Evolutionary conservation across 2,113 vertebrate genomes (phyloP).

Genomic region (Indri indri): DNA sequence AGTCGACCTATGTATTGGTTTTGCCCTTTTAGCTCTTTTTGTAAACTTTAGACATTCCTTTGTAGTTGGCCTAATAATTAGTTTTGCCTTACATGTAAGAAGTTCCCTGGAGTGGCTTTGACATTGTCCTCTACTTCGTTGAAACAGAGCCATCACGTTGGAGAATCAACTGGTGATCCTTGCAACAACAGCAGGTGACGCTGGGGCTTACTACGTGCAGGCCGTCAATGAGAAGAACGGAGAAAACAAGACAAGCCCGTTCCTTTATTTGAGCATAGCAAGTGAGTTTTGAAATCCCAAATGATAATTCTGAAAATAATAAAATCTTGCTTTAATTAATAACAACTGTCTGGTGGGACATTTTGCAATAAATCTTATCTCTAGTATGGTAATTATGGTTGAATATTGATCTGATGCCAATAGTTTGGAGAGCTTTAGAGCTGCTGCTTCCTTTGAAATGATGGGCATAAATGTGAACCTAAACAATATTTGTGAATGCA

Average conservation of each 20-base stretch:
- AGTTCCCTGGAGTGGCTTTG: not conserved
- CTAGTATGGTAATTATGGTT: not conserved
- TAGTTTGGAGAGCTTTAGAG: not conserved
- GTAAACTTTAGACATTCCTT: fast-evolving
- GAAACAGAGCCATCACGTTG: slow-evolving; percentile 89
- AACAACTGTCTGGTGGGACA: fast-evolving
- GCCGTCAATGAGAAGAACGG: slow-evolving; percentile 93
- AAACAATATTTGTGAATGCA: not conserved
- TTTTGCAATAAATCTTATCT: too few relatives aligned
- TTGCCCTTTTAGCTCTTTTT: not conserved
- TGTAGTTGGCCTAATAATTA: not conserved
- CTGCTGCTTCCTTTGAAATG: not conserved
- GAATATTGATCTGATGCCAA: not conserved
- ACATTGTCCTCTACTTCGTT: slow-evolving; percentile 41
- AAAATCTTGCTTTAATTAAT: not conserved
- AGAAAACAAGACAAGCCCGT: slow-evolving; percentile 91
- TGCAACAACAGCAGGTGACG: slow-evolving; percentile 81
- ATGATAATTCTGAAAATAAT: not conserved
- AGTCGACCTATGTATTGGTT: not conserved
- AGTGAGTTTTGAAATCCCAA: slow-evolving; percentile 81
- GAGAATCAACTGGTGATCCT: slow-evolving; percentile 95
- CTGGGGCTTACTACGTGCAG: slow-evolving; percentile 91
- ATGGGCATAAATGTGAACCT: not conserved
- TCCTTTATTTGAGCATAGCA: slow-evolving; percentile 87
- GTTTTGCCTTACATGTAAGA: fast-evolving